Evolutionary conservation across 2,113 vertebrate species (phyloP).

Genomic region (Oophaga pumilio): DNA sequence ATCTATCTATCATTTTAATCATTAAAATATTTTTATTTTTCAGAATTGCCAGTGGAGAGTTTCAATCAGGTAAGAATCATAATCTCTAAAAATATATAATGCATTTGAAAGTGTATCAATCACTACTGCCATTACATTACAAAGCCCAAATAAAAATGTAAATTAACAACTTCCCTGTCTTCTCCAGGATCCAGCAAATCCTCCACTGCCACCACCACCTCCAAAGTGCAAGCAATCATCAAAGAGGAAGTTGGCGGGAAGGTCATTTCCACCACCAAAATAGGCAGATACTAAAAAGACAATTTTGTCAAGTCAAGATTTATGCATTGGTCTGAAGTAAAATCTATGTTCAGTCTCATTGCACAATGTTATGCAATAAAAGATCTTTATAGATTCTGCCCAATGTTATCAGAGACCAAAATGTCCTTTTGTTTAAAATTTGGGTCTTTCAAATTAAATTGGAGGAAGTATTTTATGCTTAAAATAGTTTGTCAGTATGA

Average conservation of each 20-base stretch:
- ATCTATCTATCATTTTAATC: not conserved
- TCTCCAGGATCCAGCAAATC: constrained; percentile 21
- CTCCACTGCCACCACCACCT: not conserved
- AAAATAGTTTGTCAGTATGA: no score
- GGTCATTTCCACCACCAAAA: not conserved
- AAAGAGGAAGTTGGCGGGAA: constrained; percentile 44
- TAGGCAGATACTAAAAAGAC: constrained; percentile 35
- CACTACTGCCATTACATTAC: not conserved
- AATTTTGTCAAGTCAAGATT: not conserved
- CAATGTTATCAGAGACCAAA: not conserved
- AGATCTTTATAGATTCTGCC: constrained; percentile 17
- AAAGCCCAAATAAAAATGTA: not conserved
- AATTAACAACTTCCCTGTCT: not conserved
- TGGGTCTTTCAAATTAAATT: no score
- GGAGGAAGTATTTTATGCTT: no score
- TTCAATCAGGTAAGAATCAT: constrained; percentile 21
- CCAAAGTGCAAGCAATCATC: constrained; percentile 42
- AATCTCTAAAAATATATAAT: not conserved
- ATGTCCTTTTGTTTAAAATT: not conserved
- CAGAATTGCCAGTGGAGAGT: constrained; percentile 34
- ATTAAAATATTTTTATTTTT: not conserved
- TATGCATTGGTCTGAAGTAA: not conserved
- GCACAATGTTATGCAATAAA: constrained; percentile 12
- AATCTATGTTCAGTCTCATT: not conserved
- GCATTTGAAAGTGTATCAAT: not conserved